These are phyloP conservation scores for Heloderma charlesbogerti DNA, from an alignment of 2,113 vertebrate genomes.

Conservation along the genomic window DNA sequence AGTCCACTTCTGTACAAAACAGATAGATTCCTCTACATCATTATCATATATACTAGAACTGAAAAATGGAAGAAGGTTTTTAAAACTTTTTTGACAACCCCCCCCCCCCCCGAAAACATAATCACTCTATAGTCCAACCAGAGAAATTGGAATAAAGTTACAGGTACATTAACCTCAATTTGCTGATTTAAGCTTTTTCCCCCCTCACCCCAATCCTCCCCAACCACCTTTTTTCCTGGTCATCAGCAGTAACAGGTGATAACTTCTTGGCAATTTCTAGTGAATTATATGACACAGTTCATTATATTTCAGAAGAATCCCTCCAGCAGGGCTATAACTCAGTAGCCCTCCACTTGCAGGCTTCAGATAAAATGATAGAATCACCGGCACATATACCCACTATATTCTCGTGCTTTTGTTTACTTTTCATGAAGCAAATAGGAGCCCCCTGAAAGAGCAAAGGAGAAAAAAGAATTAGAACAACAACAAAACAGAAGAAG, in stretches of 20 bases:
- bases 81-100: conserved; percentile 51
- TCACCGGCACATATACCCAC: background rate
- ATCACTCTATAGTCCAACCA: conserved; percentile 58
- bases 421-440: conserved; percentile 5
- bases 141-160: conserved; percentile 69
- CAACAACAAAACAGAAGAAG: background rate
- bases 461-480: conserved; percentile 11
- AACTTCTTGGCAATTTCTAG: conserved; percentile 71
- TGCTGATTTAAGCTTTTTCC: conserved; percentile 58
- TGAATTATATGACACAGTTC: conserved; percentile 64
- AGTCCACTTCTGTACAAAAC: background rate
- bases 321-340: conserved; percentile 53
- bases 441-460: conserved; percentile 2
- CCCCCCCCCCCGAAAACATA: conserved; percentile 38
- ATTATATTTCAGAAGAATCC: conserved; percentile 54
- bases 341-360: background rate
- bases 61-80: conserved; percentile 43
- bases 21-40: background rate
- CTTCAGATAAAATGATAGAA: conserved; percentile 2
- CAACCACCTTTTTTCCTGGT: conserved; percentile 47
- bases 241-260: conserved; percentile 70
- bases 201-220: background rate
- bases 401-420: background rate
- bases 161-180: conserved; percentile 72
- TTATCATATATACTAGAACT: background rate